These are phyloP conservation scores for Artibeus lituratus DNA, from an alignment of 2,797 vertebrate genomes.

Conservation along the genomic window DNA sequence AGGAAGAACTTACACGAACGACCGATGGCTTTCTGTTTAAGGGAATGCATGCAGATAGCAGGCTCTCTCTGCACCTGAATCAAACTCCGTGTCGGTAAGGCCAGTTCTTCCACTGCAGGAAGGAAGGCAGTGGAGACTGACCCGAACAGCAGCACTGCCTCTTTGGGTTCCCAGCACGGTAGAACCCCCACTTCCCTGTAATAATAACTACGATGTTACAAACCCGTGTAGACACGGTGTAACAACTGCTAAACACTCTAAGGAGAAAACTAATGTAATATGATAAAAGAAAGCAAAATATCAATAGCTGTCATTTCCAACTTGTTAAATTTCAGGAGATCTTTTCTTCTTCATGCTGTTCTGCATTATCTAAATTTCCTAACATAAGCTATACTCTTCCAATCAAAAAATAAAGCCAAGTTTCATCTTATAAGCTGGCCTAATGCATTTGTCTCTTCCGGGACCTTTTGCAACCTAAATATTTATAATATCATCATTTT, in stretches of 20 bases:
- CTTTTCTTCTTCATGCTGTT: not conserved
- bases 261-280: not conserved
- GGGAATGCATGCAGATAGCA: not conserved
- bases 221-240: not conserved
- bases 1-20: not conserved
- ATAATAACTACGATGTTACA: not conserved
- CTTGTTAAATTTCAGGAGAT: not conserved
- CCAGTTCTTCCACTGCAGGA: not conserved
- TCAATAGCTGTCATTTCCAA: not conserved
- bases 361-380: slow-evolving; percentile 13
- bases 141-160: not conserved
- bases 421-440: not conserved
- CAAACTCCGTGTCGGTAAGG: not conserved
- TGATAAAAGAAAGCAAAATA: not conserved
- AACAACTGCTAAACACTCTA: not conserved
- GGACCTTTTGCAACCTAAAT: not conserved
- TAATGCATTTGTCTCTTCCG: not conserved
- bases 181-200: not conserved
- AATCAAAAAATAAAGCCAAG: slow-evolving; percentile 30
- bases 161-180: not conserved
- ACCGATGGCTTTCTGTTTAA: not conserved
- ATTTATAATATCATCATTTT: not conserved
- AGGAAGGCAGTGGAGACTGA: not conserved
- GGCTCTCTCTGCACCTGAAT: not conserved
- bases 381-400: slow-evolving; percentile 14